Percentiles rank a stretch among this genome's conserved stretches.
These are phyloP conservation scores for Luperina testacea DNA, from an alignment of 2,888 invertebrate species.

Conservation along the genomic window DNA sequence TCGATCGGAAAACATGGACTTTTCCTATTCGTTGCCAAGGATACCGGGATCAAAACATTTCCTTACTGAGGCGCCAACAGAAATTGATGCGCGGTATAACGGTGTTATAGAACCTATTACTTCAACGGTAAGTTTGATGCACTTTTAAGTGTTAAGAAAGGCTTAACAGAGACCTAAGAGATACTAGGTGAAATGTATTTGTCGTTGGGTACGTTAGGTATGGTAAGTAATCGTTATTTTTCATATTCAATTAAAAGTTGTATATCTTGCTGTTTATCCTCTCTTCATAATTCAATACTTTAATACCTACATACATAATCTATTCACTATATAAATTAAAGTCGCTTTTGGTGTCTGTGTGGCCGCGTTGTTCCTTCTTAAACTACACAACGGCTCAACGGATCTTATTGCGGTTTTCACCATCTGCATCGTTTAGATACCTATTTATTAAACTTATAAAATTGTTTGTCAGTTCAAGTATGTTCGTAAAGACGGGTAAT, in stretches of 20 bases:
- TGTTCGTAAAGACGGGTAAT: neutral
- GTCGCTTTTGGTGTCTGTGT: neutral
- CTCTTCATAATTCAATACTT: neutral
- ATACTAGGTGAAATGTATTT: neutral
- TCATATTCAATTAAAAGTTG: neutral
- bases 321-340: neutral
- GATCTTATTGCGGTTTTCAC: too few species aligned
- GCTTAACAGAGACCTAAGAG: neutral
- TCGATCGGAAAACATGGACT: slow-evolving; percentile 47
- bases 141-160: neutral
- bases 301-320: neutral
- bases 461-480: neutral
- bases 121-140: neutral
- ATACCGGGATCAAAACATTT: slow-evolving; percentile 70
- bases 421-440: too few species aligned
- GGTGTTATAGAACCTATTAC: neutral
- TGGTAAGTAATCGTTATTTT: neutral
- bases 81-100: slow-evolving; percentile 1
- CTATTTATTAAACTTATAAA: neutral
- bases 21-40: slow-evolving; percentile 67
- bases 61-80: slow-evolving; percentile 10
- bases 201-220: neutral
- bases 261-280: neutral
- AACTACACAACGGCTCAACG: too few species aligned
- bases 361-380: too few species aligned